Conservation (phyloP, 2,888 invertebrate species). For the Petrophora chlorosata region DNA sequence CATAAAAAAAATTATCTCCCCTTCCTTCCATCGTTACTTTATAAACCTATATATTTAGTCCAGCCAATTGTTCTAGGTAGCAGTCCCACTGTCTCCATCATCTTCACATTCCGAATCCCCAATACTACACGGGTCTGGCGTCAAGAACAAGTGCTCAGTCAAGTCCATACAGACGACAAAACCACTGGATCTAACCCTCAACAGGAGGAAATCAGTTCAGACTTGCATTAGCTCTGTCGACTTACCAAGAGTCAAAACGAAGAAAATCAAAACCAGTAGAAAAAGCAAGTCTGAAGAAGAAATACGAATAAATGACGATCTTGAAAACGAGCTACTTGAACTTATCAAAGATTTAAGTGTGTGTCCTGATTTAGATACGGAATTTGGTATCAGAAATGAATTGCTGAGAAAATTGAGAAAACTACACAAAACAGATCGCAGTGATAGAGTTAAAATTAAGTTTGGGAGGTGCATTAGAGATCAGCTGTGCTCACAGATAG, state of each 20-base stretch:
- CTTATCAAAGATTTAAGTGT: slow-evolving; percentile 43
- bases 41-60: background rate
- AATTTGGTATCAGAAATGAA: slow-evolving; percentile 32
- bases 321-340: slow-evolving; percentile 41
- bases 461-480: slow-evolving; percentile 23
- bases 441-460: slow-evolving; percentile 22
- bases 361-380: slow-evolving; percentile 30
- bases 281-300: slow-evolving; percentile 55
- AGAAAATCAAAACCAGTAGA: slow-evolving; percentile 30
- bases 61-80: slow-evolving; percentile 56
- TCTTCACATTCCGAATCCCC: slow-evolving; percentile 33
- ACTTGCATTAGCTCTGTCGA: slow-evolving; percentile 47
- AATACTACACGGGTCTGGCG: slow-evolving; percentile 27
- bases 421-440: slow-evolving; percentile 20
- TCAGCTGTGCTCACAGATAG: slow-evolving; percentile 22
- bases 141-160: slow-evolving; percentile 19
- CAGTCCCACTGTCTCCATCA: slow-evolving; percentile 49
- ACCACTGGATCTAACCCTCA: slow-evolving; percentile 24
- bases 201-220: slow-evolving; percentile 43
- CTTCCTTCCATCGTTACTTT: background rate
- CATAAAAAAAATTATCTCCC: background rate
- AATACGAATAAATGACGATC: slow-evolving; percentile 36
- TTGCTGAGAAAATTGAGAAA: slow-evolving; percentile 33
- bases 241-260: slow-evolving; percentile 9
- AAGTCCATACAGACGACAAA: slow-evolving; percentile 42